A percentile compares a stretch with the other conserved stretches of the same genome.
phyloP scores from a whole-genome alignment of 1,140 invertebrate genomes.

The Papilio dardanus region DNA sequence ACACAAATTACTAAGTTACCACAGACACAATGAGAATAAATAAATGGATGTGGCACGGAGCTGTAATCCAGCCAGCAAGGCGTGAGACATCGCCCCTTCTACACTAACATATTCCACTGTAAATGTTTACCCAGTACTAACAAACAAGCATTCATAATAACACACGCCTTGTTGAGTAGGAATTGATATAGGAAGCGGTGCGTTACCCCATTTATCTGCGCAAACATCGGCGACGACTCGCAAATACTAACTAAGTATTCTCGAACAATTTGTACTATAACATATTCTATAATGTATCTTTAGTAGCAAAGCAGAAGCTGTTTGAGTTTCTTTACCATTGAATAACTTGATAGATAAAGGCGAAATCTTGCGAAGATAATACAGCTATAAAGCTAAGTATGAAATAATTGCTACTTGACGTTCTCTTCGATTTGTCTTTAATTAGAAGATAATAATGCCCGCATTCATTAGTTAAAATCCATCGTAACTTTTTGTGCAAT shows the following conservation, averaged over 20 bases:
- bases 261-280: not conserved
- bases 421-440: too few species aligned
- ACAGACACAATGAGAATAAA: slow-evolving; percentile 17
- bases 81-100: slow-evolving; percentile 14
- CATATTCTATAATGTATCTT: not conserved
- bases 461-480: not conserved
- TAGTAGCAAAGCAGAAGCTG: not conserved
- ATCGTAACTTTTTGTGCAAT: not conserved
- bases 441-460: not conserved
- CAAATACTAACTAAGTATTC: slow-evolving; percentile 32
- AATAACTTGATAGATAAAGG: too few species aligned
- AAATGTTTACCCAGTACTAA: slow-evolving; percentile 24
- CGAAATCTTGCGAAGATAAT: too few species aligned
- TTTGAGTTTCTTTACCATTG: not conserved
- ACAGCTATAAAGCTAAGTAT: too few species aligned
- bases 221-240: slow-evolving; percentile 28
- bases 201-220: slow-evolving; percentile 22
- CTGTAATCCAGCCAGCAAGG: not conserved
- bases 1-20: slow-evolving; percentile 28
- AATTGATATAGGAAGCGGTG: slow-evolving; percentile 27
- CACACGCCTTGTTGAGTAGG: slow-evolving; percentile 21
- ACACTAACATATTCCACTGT: slow-evolving; percentile 16
- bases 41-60: slow-evolving; percentile 7
- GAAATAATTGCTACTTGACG: not conserved
- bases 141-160: slow-evolving; percentile 29